Base-by-base conservation (phyloP, 1,140 invertebrate genomes). In the Tetramorium alpestre region DNA sequence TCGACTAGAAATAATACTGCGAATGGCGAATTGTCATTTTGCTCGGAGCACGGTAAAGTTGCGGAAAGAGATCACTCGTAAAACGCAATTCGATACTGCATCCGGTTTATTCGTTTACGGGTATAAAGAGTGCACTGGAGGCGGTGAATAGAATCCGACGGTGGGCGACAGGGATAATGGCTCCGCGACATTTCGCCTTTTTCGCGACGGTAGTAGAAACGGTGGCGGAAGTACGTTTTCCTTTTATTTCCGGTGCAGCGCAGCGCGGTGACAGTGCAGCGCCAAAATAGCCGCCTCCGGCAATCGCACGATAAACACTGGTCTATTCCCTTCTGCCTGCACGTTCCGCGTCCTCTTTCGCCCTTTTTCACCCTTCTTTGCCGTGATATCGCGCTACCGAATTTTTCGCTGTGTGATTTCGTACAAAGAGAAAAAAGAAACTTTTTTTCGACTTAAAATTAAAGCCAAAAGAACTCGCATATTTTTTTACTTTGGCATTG, bases 221-320 rank as follows among this genome's bases (percentile, higher is more conserved):
- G 72, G n/a, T 8, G 62, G 47, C 84, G 86, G 70, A 77, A 90
- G 81, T 87, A 87, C 87, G 86, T 85, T 90, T 92, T 92, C 69
- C 90, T 91, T 91, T 88, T 89, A 89, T 91, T 91, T 88, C 82
- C 90, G 80, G 72, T 85, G 58, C 64, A 62, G 28, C 47, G 67
- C 38, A 28, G 22, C 54, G 76, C 77, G 88, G 85, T 92, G 88
- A 90, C 88, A 88, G 90, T 84, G 80, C 85, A 86, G 25, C 89
- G 89, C 89, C 81, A 89, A 91, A 92, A 91, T 86, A 91, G 90
- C 81, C 92, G 86, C 91, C 87, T 90, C 89, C 85, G 88, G 90
- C 87, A 89, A 89, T 92, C 78, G 87, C 54, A 73, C 91, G 88
- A 91, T 92, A 92, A 93, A 92, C 91, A 91, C 82, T 44, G 54